These are phyloP conservation scores for Lathronympha strigana DNA, from an alignment of 2,888 invertebrate genomes.

Conservation along the genomic window DNA sequence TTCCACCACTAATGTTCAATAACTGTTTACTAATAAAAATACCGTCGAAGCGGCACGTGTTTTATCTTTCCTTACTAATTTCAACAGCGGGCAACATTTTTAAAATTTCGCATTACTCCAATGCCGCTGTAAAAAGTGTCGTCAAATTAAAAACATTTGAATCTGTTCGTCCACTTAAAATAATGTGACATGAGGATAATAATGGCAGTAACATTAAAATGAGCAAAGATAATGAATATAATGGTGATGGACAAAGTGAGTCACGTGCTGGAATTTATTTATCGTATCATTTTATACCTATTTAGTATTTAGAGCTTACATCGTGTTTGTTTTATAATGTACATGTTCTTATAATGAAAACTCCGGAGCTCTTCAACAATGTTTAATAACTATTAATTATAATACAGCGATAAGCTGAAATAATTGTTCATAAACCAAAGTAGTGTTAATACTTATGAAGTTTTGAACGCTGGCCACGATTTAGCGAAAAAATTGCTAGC, in stretches of 20 bases:
- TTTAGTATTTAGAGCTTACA: neutral
- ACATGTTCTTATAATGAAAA: too few relatives aligned
- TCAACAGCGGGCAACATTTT: slow-evolving; percentile 7
- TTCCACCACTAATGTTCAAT: neutral
- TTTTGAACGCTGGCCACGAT: too few relatives aligned
- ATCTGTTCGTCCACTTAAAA: slow-evolving; percentile 35
- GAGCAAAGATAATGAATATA: slow-evolving; percentile 18
- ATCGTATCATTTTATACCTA: neutral
- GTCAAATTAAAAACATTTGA: slow-evolving; percentile 26
- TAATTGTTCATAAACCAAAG: too few relatives aligned
- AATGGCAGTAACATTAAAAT: slow-evolving; percentile 22
- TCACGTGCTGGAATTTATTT: slow-evolving; percentile 34
- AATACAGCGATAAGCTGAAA: too few relatives aligned
- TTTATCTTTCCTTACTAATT: slow-evolving; percentile 17
- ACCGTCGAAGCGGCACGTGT: neutral
- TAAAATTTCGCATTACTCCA: slow-evolving; percentile 8
- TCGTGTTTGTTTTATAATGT: neutral
- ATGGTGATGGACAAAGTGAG: slow-evolving; percentile 33
- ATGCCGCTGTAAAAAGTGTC: slow-evolving; percentile 4
- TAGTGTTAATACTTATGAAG: too few relatives aligned
- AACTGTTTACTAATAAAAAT: slow-evolving; percentile 2
- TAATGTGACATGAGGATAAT: slow-evolving; percentile 22
- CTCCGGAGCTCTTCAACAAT: too few relatives aligned
- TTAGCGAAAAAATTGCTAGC: too few relatives aligned
- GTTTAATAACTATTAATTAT: too few relatives aligned